A percentile compares a stretch with the other conserved stretches of the same genome.
These are phyloP conservation scores for Scolopax mira DNA, from an alignment of 2,113 vertebrate genomes.

Conservation along the genomic window DNA sequence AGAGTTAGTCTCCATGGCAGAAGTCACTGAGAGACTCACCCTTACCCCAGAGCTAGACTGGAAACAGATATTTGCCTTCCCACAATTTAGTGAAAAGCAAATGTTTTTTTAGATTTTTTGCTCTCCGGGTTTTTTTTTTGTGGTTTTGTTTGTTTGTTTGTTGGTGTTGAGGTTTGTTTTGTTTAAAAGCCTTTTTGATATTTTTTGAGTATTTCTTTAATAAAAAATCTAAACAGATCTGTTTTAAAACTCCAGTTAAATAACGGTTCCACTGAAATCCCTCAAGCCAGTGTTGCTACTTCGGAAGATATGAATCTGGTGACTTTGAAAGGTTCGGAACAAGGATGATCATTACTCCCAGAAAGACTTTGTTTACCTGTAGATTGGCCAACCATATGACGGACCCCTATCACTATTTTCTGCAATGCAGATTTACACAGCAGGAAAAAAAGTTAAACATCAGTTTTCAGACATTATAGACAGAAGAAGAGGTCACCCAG, in stretches of 20 bases:
- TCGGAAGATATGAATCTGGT: background rate
- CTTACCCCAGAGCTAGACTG: background rate
- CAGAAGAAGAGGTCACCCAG: background rate
- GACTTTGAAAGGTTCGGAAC: background rate
- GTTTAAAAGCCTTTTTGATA: background rate
- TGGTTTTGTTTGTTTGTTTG: too few relatives aligned
- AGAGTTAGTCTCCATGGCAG: background rate
- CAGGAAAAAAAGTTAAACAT: background rate
- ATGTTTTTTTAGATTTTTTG: background rate
- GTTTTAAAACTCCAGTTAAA: background rate
- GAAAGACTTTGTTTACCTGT: background rate
- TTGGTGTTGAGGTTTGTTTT: background rate
- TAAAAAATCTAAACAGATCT: background rate
- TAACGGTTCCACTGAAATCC: background rate
- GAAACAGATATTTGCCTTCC: background rate
- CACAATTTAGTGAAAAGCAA: accelerated
- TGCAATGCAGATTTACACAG: background rate
- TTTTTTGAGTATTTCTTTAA: background rate
- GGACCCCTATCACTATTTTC: background rate
- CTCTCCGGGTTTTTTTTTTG: background rate
- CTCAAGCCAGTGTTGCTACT: background rate
- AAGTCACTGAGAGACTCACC: background rate
- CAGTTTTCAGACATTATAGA: background rate
- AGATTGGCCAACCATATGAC: background rate
- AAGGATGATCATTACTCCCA: background rate